These are phyloP conservation scores for Autographa gamma DNA, from an alignment of 2,888 invertebrate species.

Conservation along the genomic window DNA sequence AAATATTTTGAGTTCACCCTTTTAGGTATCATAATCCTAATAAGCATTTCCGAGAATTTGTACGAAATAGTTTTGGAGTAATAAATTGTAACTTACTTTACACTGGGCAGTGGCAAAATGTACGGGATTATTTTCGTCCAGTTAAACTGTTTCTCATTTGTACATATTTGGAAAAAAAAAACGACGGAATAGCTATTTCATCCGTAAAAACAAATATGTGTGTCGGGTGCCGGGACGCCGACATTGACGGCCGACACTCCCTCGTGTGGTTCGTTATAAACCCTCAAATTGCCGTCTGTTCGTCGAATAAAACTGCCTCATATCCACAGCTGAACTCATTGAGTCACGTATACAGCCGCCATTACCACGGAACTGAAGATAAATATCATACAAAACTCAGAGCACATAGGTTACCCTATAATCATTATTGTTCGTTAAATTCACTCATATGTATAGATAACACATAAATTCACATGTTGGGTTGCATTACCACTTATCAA, in stretches of 20 bases:
- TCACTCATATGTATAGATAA: conserved; percentile 16
- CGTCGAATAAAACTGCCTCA: conserved; percentile 69
- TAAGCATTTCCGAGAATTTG: background rate
- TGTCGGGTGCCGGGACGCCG: conserved; percentile 54
- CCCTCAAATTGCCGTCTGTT: conserved; percentile 71
- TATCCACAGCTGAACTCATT: conserved; percentile 62
- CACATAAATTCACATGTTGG: conserved; percentile 15
- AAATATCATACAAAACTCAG: conserved; percentile 30
- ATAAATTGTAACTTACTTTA: background rate
- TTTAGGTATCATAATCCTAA: background rate
- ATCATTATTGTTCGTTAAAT: conserved; percentile 8
- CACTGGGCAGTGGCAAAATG: background rate
- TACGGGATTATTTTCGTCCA: background rate
- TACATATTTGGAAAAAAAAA: conserved; percentile 56
- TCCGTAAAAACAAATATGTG: conserved; percentile 66
- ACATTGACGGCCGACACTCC: conserved; percentile 58
- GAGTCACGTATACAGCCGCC: conserved; percentile 57
- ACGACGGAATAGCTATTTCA: conserved; percentile 57
- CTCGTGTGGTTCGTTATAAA: conserved; percentile 74
- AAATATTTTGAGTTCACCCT: background rate
- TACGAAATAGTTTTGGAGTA: background rate
- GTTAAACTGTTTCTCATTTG: conserved; percentile 8
- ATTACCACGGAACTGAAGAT: conserved; percentile 37
- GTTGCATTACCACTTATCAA: conserved; percentile 36
- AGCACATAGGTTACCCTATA: conserved; percentile 18